Evolutionary conservation across 1,140 invertebrate species (phyloP), one percentile per base, ranked within the genome.

Genomic region (Heliconius melpomene): DNA sequence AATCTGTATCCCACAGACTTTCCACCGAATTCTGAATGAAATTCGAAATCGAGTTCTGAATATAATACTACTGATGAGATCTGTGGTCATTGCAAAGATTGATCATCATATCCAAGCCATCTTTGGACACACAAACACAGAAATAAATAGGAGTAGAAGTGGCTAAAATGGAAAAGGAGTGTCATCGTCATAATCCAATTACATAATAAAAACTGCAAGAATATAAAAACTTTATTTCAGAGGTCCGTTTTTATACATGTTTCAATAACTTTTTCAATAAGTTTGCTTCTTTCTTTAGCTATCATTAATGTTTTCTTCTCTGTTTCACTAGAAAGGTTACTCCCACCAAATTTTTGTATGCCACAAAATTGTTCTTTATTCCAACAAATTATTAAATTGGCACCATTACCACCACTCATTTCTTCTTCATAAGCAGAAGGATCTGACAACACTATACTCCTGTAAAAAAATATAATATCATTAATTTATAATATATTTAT

Each of bases 341-440:
- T 86, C 38, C 93, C 91, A 72, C 92, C 91, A 90, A 92, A 93
- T 76, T 93, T 94, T 70, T 92, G 89, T 71, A 87, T 84, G 13
- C 92, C 91, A 88, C 89, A 90, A 7, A 93, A 77, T 13, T 88
- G 78, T 46, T 86, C 88, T 81, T 91, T 85, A 71, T 92, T 94
- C 81, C 85, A 92, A 85, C 89, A 91, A 8, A 93, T 80, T 78
- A 92, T 90, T 57, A 94, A 86, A 84, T 92, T 93, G 18, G 91
- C 85, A 54, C 93, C 91, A 76, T 86, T 81, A 18, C 91, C 89
- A 77, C 92, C 91, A 88, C 92, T 93, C 87, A 93, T 93, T 40
- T 94, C 92, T 85, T 94, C 93, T 87, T 94, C 93, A 90, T 90
- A 92, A n/a, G 87, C 75, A 77, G 89, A 85, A 75, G 93, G 93